Conservation (phyloP, 30 jellyfish, hydroid and myxozoan species). For the Sanderia malayensis region DNA sequence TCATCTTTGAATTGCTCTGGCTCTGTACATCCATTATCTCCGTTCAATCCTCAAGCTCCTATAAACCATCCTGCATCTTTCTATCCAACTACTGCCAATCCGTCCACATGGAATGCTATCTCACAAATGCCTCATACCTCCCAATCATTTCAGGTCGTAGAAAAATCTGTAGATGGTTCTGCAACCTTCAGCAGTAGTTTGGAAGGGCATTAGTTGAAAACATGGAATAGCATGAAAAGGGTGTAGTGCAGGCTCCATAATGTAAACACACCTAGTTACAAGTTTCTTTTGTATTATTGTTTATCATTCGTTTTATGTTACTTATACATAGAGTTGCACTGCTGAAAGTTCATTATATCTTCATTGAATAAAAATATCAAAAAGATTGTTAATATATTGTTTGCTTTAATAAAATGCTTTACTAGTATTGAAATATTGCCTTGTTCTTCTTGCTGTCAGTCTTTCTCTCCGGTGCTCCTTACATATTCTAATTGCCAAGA, state of each 20-base stretch:
- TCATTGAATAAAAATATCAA: too few species aligned
- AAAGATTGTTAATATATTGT: too few species aligned
- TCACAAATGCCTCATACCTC: neutral
- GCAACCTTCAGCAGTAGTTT: neutral
- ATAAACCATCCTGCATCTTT: neutral
- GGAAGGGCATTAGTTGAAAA: too few species aligned
- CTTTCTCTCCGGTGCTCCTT: conserved; percentile 33
- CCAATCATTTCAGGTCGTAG: neutral
- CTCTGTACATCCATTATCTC: neutral
- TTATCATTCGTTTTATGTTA: too few species aligned
- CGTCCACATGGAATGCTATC: neutral
- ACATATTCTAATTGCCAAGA: conserved; percentile 50
- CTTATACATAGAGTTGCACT: too few species aligned
- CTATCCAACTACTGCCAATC: too few species aligned
- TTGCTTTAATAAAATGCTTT: neutral
- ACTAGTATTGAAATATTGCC: neutral
- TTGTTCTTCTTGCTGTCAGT: neutral
- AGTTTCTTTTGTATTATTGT: too few species aligned
- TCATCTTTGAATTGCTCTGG: too few species aligned
- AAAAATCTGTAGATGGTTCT: neutral
- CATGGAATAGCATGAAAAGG: too few species aligned
- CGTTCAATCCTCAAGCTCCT: neutral
- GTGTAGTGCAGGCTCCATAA: too few species aligned
- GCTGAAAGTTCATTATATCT: too few species aligned
- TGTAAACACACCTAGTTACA: too few species aligned